Evolutionary conservation across 2,113 vertebrate species (phyloP), one percentile per base, ranked within the genome.

Genomic region (Phaethornis superciliosus): DNA sequence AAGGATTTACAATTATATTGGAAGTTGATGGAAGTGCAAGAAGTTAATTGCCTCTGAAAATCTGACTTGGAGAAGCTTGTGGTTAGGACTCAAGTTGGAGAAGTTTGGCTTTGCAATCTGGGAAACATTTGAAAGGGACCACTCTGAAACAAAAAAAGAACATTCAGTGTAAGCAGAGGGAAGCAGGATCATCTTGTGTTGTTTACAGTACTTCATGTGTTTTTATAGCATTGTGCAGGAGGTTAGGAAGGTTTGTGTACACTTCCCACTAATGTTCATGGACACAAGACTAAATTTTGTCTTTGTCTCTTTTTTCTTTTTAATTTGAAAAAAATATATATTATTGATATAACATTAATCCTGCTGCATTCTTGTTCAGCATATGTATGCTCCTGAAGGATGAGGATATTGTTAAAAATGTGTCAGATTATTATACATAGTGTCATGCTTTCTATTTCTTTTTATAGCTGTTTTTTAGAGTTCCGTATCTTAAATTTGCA

Each of bases 131-230:
- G 78, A 44, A 77, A 85, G 81, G 85, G 23, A 83, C 47, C 20
- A 60, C 68, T 71, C 32, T 63, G 76, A 13, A 85, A 83, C 14
- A 42, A 78, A 85, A 85, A 94, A 77, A 37, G 62, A 81, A 7
- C 9, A 20, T 35, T 47, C 12, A 75, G 24, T 59, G 47, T 92
- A 90, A 95, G 81, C 93, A 91, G 46, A 94, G 80, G 96, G 83
- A 72, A 89, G 59, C 80, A 96, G 94, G 88, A 79, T 91, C 76
- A 90, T 96, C 92, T 81, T 10, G 6, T 80, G 23, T 89, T 55
- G 12, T 62, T 96, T 88, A 82, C 91, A 90, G 84, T 81, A 59
- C 47, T 72, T 68, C 78, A 85, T 88, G 90, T 72, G 5, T 68
- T 93, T 91, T 95, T 71, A 65, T 58, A 87, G 81, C 35, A 33